A percentile compares a stretch with the other conserved stretches of the same genome.
phyloP scores from a whole-genome alignment of 35 echinoderm and acorn worm genomes.

The Hemicentrotus pulcherrimus region DNA sequence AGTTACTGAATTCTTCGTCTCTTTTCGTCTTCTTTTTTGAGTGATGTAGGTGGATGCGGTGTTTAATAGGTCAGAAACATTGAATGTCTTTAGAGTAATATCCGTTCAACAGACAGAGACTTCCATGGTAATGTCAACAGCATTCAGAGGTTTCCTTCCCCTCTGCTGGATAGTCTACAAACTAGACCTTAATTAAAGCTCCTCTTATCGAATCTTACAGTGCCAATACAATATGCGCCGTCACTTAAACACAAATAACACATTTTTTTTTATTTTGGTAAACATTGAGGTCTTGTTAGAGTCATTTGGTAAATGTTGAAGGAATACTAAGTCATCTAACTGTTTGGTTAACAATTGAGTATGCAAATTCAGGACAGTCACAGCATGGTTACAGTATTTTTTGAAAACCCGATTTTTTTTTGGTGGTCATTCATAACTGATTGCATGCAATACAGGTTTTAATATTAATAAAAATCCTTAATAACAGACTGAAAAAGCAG shows the following conservation, averaged over 20 bases:
- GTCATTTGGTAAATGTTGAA: no score
- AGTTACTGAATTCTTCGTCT: background rate
- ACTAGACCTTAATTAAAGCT: background rate
- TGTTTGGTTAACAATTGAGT: no score
- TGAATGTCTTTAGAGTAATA: slow-evolving; percentile 21
- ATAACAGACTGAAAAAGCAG: background rate
- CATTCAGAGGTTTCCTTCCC: slow-evolving; percentile 27
- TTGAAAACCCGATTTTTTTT: no score
- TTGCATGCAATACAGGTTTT: no score
- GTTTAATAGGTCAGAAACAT: slow-evolving; percentile 41
- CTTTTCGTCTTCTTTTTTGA: background rate
- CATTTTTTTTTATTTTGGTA: no score
- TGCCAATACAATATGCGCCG: background rate
- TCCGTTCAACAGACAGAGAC: slow-evolving; percentile 18
- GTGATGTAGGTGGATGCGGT: background rate
- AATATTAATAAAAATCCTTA: no score
- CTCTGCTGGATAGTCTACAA: background rate
- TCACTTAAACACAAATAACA: no score
- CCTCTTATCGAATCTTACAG: background rate
- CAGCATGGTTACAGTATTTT: no score
- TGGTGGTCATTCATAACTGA: no score
- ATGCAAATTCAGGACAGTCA: no score
- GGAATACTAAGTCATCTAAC: no score
- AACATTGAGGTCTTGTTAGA: no score
- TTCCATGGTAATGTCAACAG: slow-evolving; percentile 51